phyloP scores from a whole-genome alignment of 2,797 vertebrate species.

The Syndactyla subalaris region DNA sequence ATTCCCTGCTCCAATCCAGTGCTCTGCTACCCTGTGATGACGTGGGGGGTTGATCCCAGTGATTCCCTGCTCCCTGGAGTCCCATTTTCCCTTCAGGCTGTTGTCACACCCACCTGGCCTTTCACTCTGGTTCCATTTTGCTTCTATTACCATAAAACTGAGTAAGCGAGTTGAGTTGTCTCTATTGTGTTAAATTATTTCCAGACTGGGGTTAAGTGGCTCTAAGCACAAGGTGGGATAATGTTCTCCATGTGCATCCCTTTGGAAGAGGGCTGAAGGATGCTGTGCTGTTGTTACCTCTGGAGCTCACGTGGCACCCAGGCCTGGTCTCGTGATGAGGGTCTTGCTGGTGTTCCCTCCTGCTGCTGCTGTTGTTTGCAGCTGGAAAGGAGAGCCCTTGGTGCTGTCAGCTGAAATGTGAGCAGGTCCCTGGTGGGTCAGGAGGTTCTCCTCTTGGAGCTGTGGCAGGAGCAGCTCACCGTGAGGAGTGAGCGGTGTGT shows the following conservation, averaged over 20 bases:
- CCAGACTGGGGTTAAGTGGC: not conserved
- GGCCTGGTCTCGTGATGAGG: not conserved
- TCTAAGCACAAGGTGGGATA: not conserved
- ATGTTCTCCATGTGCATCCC: not conserved
- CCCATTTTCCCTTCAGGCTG: not conserved
- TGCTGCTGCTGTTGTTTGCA: not conserved
- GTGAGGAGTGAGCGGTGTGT: not conserved
- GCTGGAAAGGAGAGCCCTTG: not conserved
- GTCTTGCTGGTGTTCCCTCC: not conserved
- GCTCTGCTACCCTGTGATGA: fast-evolving
- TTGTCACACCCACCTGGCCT: fast-evolving
- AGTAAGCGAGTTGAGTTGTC: not conserved
- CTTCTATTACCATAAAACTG: not conserved
- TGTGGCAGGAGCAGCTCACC: not conserved
- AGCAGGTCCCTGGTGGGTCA: not conserved
- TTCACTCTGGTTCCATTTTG: not conserved
- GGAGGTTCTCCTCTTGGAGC: not conserved
- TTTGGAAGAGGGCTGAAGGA: not conserved
- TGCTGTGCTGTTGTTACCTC: not conserved
- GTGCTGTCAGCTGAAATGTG: not conserved
- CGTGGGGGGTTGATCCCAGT: not conserved
- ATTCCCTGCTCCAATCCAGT: not conserved
- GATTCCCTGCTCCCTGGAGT: not conserved
- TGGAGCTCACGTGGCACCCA: not conserved
- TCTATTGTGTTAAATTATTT: not conserved